Evolutionary conservation across 2,888 invertebrate genomes (phyloP).

Genomic region (Drosophila rellima): DNA sequence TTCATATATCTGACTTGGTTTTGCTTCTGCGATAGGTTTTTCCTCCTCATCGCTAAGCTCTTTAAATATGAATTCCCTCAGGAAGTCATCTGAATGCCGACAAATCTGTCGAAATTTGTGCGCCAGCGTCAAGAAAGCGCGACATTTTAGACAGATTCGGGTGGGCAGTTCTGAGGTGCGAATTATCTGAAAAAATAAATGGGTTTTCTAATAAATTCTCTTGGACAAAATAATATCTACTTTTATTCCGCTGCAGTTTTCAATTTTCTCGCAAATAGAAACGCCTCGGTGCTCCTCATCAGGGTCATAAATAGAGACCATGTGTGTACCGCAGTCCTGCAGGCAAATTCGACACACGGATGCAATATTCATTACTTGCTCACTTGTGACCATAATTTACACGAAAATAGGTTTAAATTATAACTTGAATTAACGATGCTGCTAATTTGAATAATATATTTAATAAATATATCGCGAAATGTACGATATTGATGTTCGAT

Average conservation of each 20-base stretch:
- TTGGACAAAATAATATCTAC: conserved; percentile 43
- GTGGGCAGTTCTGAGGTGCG: conserved; percentile 74
- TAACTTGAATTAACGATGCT: conserved; percentile 8
- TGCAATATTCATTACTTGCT: conserved; percentile 57
- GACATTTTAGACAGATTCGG: conserved; percentile 81
- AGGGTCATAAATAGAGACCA: conserved; percentile 79
- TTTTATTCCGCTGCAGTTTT: conserved; percentile 80
- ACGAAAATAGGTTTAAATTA: not conserved
- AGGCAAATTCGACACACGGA: conserved; percentile 82
- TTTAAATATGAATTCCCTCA: conserved; percentile 76
- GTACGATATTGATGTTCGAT: conserved; percentile 6
- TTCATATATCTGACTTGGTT: conserved; percentile 42
- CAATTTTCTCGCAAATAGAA: conserved; percentile 79
- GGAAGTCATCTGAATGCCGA: conserved; percentile 82
- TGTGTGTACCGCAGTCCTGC: conserved; percentile 71
- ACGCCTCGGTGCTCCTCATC: conserved; percentile 43
- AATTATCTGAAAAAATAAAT: conserved; percentile 63
- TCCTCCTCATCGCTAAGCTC: conserved; percentile 24
- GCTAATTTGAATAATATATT: conserved; percentile 39
- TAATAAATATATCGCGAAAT: conserved; percentile 16
- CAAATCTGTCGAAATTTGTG: conserved; percentile 84
- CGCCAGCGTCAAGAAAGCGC: conserved; percentile 79
- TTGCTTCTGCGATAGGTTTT: not conserved
- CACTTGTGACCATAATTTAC: conserved; percentile 42
- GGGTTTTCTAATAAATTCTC: not conserved